A percentile compares a stretch with the other conserved stretches of the same genome.
Evolutionary conservation across 2,113 vertebrate genomes (phyloP).

Genomic region (Todiramphus saurophagus): DNA sequence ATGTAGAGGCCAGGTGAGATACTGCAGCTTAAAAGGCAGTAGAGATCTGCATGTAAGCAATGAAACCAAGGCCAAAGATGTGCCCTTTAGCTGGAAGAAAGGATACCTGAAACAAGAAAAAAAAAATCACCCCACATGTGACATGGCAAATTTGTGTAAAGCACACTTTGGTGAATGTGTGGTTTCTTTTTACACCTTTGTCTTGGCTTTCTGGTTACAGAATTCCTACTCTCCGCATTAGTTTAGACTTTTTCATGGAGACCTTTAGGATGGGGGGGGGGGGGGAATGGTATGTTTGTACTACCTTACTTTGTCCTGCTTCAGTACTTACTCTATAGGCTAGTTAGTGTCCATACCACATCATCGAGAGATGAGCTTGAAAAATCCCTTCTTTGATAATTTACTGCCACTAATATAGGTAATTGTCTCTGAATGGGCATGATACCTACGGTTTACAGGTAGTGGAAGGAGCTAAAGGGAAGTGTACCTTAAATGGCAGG

Average conservation of each 20-base stretch:
- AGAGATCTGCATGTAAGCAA: not conserved
- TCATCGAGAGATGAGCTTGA: not conserved
- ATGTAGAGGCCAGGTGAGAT: not conserved
- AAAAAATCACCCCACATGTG: not conserved
- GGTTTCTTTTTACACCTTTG: not conserved
- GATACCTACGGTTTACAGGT: not conserved
- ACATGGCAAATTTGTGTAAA: not conserved
- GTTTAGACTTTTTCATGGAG: not conserved
- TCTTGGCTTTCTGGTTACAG: not conserved
- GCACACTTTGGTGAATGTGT: not conserved
- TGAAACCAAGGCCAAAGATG: not conserved
- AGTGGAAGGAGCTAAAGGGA: not conserved
- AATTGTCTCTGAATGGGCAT: not conserved
- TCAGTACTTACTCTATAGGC: not conserved
- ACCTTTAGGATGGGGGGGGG: not conserved
- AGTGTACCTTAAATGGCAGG: not conserved
- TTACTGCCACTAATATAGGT: not conserved
- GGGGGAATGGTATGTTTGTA: accelerated
- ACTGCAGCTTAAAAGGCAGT: not conserved
- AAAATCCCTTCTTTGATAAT: not conserved
- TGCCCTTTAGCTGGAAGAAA: not conserved
- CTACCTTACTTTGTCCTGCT: not conserved
- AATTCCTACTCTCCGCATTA: not conserved
- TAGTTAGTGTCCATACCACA: not conserved
- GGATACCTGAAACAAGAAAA: not conserved